Percentiles rank a stretch among this genome's conserved stretches.
These are phyloP conservation scores for Agrochola lychnidis DNA, from an alignment of 2,888 invertebrate genomes.

Conservation along the genomic window DNA sequence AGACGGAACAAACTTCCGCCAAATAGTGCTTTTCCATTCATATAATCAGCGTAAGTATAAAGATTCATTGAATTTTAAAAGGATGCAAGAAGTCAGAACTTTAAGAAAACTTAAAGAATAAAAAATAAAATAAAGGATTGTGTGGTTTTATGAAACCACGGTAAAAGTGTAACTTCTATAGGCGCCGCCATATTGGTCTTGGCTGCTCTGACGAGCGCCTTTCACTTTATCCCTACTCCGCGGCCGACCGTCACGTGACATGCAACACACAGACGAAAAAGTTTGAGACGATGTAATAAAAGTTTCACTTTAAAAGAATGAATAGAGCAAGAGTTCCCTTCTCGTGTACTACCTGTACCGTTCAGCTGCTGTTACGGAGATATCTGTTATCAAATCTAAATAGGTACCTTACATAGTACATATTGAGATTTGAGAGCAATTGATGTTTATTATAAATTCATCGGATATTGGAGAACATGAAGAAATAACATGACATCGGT, in stretches of 20 bases:
- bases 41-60: background rate
- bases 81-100: conserved; percentile 6
- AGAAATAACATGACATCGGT: background rate
- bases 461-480: background rate
- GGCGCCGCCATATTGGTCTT: no score
- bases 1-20: background rate
- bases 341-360: background rate
- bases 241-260: no score
- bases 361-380: background rate
- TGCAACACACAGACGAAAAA: no score
- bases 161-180: no score
- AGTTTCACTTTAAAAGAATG: no score
- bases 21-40: background rate
- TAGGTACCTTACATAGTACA: no score
- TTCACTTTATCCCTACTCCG: no score
- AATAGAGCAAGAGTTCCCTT: conserved; percentile 1
- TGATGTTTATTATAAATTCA: background rate
- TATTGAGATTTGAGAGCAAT: background rate
- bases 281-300: no score
- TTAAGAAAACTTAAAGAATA: no score
- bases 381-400: background rate
- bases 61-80: conserved; percentile 21
- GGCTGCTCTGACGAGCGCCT: no score
- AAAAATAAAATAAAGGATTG: no score
- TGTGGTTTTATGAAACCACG: no score